Evolutionary conservation across 2,888 invertebrate genomes (phyloP), one percentile per base, ranked within the genome.

Genomic region (Zygaena filipendulae): DNA sequence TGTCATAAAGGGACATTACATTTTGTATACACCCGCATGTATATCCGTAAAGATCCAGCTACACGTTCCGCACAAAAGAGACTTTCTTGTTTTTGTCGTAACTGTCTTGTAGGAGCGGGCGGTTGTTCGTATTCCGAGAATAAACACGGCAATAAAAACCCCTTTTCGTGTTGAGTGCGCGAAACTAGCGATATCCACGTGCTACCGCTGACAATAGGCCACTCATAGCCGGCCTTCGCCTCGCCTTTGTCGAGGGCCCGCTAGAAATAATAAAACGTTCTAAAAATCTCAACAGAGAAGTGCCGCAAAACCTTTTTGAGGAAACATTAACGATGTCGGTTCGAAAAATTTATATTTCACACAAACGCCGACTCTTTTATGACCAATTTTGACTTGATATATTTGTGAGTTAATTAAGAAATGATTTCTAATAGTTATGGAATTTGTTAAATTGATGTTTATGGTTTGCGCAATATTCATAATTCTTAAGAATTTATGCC

Each of bases 141-240:
- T 4, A 16, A 16, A 69, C 22, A 31, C 32, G 42, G 40, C 45
- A 44, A 42, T 45, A 40, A 35, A 41, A 52, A 68, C 54, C 62
- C 69, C 61, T 62, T 72, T 67, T 60, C 36, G 44, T 51, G 49
- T 48, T 38, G 47, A 55, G 45, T 48, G 48, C 48, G 53, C 54
- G 49, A 52, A 60, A 48, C 33, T 36, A 27, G 23, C 27, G 31
- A 33, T 36, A 45, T 55, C 58, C 71, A 67, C 71, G 70, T 61
- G 72, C 64, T 51, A 52, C 66, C 69, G 66, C 66, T 69, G 66
- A 66, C 71, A 71, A 68, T 42, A 46, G 43, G 36, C 33, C 35
- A 39, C 42, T 50, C 55, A 45, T 46, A 42, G 43, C 39, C 39
- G 45, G 10, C 26, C 29, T 35, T 36, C 47, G 48, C 47, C 55